A percentile compares a stretch with the other conserved stretches of the same genome.
phyloP scores from a whole-genome alignment of 2,113 vertebrate species.

The Lasiurus borealis region DNA sequence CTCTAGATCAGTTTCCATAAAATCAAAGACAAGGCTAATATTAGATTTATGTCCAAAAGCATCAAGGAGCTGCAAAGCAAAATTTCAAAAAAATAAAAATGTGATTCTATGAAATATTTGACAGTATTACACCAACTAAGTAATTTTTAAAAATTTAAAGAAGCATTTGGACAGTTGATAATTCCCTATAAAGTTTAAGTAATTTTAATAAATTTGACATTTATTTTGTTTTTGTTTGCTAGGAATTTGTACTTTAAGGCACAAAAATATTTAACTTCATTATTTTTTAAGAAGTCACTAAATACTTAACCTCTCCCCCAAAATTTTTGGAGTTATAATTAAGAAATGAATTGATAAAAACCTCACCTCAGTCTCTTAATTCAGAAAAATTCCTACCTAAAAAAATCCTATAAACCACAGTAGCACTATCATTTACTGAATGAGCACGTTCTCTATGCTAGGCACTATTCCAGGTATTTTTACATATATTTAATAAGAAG shows the following conservation, averaged over 20 bases:
- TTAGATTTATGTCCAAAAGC: constrained; percentile 99
- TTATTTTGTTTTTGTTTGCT: constrained; percentile 11
- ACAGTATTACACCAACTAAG: not conserved
- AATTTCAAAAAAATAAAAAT: not conserved
- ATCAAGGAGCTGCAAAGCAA: constrained; percentile 93
- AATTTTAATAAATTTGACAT: constrained; percentile 44
- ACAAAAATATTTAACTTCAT: constrained; percentile 35
- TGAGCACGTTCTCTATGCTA: not conserved
- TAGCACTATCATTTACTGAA: not conserved
- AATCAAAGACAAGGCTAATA: constrained; percentile 99
- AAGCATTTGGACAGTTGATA: not conserved
- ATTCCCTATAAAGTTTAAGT: constrained; percentile 18
- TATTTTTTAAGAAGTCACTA: constrained; percentile 24
- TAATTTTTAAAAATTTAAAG: not conserved
- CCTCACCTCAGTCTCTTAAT: not conserved
- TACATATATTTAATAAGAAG: not conserved
- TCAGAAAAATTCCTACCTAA: not conserved
- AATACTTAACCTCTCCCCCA: not conserved
- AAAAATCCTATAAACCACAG: constrained; percentile 20
- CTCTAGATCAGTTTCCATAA: constrained; percentile 99
- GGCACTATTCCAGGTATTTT: not conserved
- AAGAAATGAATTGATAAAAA: constrained; percentile 44
- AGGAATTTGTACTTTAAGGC: not conserved
- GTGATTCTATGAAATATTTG: constrained; percentile 11
- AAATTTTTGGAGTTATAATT: constrained; percentile 15